Percentiles rank a stretch among this genome's conserved stretches.
Evolutionary conservation across 2,113 vertebrate genomes (phyloP).

Genomic region (Pristiophorus japonicus): DNA sequence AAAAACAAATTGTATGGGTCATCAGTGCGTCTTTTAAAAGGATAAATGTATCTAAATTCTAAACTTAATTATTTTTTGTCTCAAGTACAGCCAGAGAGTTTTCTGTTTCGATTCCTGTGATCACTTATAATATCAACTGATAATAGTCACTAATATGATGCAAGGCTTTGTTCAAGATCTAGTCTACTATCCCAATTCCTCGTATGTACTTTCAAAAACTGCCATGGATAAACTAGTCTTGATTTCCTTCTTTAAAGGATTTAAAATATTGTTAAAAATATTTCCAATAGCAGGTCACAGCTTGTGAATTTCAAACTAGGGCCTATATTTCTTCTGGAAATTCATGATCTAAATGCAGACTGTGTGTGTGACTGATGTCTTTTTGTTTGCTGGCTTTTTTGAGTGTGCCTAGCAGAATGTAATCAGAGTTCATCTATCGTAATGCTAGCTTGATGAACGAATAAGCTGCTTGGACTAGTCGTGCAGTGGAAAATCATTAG

Average conservation of each 20-base stretch:
- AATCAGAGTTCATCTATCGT: neutral
- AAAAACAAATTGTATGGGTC: neutral
- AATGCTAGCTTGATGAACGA: neutral
- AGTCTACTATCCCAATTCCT: neutral
- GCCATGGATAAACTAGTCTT: neutral
- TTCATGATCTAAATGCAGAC: neutral
- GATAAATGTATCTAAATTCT: neutral
- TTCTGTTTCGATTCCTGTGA: neutral
- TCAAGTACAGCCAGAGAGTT: neutral
- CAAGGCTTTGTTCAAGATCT: neutral
- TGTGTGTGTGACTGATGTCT: neutral
- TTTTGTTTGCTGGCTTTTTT: neutral
- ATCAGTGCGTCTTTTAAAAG: neutral
- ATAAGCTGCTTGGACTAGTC: slow-evolving; percentile 1
- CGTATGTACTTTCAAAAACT: neutral
- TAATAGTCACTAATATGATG: neutral
- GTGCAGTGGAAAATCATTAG: neutral
- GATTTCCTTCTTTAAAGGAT: neutral
- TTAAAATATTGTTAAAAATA: neutral
- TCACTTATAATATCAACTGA: neutral
- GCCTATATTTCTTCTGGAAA: neutral
- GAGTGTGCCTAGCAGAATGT: neutral
- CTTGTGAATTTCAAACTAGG: neutral
- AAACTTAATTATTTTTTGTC: neutral
- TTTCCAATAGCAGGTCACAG: neutral